These are phyloP conservation scores for Collichthys lucidus DNA, from an alignment of 2,113 vertebrate genomes.

Conservation along the genomic window DNA sequence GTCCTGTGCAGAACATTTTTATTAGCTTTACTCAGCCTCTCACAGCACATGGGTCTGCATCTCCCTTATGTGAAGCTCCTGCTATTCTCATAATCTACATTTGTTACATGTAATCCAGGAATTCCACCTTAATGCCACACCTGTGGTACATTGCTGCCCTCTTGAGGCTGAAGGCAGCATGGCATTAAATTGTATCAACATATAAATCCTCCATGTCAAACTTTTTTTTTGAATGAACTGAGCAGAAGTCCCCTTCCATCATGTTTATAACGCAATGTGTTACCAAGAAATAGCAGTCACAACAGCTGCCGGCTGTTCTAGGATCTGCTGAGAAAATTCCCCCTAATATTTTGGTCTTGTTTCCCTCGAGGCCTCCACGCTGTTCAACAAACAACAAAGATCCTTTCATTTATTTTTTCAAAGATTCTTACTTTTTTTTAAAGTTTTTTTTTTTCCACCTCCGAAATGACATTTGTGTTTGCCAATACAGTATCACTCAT, in stretches of 20 bases:
- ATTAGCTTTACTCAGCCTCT: too few species aligned
- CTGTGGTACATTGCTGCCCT: conserved; percentile 12
- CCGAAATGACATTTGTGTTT: background rate
- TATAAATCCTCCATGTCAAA: background rate
- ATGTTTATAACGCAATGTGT: background rate
- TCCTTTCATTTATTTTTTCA: conserved; percentile 24
- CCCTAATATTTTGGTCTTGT: background rate
- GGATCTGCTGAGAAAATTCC: conserved; percentile 1
- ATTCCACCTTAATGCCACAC: background rate
- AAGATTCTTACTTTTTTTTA: too few species aligned
- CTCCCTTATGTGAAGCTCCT: background rate
- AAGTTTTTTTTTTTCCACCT: background rate
- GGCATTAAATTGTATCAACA: background rate
- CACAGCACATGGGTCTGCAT: background rate
- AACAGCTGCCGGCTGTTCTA: background rate
- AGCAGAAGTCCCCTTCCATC: background rate
- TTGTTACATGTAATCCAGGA: background rate
- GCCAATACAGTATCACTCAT: background rate
- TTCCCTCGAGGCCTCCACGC: background rate
- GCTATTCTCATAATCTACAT: background rate
- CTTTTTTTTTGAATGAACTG: background rate
- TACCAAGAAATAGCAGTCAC: background rate
- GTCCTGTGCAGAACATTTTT: background rate
- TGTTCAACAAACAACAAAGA: conserved; percentile 36
- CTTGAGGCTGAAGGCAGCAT: conserved; percentile 19